Evolutionary conservation across 2,113 vertebrate genomes (phyloP).

Genomic region (Sorex fumeus): DNA sequence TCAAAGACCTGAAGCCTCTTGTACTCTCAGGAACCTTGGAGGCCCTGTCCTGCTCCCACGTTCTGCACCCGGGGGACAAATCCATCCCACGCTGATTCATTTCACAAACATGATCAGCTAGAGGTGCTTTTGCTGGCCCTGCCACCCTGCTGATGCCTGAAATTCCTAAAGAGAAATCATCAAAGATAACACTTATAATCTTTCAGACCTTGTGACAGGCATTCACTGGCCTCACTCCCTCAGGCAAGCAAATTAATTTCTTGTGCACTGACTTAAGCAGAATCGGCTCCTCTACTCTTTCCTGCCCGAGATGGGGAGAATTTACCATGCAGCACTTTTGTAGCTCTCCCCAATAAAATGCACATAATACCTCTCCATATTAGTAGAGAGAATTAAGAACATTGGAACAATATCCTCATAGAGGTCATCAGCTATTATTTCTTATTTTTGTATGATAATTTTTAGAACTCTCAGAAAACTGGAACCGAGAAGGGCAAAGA

Average conservation of each 20-base stretch:
- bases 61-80: background rate
- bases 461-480: background rate
- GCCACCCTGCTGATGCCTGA: background rate
- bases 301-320: background rate
- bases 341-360: background rate
- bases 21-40: background rate
- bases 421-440: background rate
- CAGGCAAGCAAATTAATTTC: background rate
- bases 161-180: background rate
- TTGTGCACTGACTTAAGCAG: background rate
- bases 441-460: background rate
- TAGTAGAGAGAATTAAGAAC: background rate
- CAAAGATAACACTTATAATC: background rate
- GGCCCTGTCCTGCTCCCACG: background rate
- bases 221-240: no score
- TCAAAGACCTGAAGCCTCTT: background rate
- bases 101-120: background rate
- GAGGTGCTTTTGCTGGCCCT: accelerated
- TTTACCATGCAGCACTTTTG: accelerated
- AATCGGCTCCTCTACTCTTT: background rate
- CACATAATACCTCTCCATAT: accelerated
- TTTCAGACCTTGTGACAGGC: accelerated
- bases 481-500: background rate
- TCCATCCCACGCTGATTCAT: background rate
- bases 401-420: background rate